A percentile compares a stretch with the other conserved stretches of the same genome.
These are phyloP conservation scores for Amblyornis subalaris DNA, from an alignment of 2,113 vertebrate genomes.

Conservation along the genomic window DNA sequence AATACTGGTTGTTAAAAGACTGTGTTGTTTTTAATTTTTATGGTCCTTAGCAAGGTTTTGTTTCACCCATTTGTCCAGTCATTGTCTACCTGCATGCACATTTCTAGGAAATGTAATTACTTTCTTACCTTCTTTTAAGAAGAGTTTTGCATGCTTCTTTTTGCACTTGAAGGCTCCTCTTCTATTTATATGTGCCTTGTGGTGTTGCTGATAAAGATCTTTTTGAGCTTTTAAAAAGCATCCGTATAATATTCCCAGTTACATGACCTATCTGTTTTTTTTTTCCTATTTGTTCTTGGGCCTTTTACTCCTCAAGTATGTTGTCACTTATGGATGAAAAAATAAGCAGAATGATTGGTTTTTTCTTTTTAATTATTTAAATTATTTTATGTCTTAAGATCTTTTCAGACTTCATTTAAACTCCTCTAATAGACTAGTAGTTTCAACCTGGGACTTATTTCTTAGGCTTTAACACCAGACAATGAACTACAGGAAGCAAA, in stretches of 20 bases:
- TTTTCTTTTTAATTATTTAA: background rate
- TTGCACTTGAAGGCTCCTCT: background rate
- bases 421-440: background rate
- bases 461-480: background rate
- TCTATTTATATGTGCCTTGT: background rate
- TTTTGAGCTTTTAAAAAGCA: background rate
- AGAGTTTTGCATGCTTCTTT: background rate
- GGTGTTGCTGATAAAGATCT: background rate
- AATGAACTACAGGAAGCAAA: conserved; percentile 4
- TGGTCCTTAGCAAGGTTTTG: background rate
- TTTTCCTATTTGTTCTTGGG: background rate
- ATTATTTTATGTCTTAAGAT: background rate
- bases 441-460: background rate
- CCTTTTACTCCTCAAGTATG: background rate
- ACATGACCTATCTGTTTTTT: background rate
- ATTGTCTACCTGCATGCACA: background rate
- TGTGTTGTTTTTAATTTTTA: background rate
- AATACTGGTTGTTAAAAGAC: background rate
- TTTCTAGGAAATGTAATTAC: background rate
- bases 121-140: background rate
- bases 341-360: background rate
- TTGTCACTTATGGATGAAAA: background rate
- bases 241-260: background rate
- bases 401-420: background rate
- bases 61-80: background rate